phyloP scores from a whole-genome alignment of 1,140 invertebrate genomes.

The Habropoda laboriosa region DNA sequence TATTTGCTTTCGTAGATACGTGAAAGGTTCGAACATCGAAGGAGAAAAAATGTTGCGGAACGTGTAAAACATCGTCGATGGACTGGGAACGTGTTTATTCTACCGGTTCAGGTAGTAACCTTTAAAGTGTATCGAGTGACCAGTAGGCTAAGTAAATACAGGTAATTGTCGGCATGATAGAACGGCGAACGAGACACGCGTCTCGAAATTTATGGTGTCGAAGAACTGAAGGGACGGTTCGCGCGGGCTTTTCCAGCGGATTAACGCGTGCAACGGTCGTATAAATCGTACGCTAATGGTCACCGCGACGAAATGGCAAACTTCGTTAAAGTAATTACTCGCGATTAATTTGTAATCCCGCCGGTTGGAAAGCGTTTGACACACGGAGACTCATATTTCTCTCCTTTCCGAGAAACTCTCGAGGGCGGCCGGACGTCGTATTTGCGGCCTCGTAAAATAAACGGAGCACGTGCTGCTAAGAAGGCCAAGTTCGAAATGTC shows the following conservation, averaged over 20 bases:
- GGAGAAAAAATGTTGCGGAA: not conserved
- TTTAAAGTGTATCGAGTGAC: not conserved
- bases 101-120: too few relatives aligned
- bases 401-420: slow-evolving; percentile 59
- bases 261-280: not conserved
- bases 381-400: slow-evolving; percentile 56
- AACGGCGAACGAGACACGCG: not conserved
- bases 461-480: slow-evolving; percentile 63
- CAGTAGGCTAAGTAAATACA: not conserved
- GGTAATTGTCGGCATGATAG: not conserved
- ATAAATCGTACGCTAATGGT: slow-evolving; percentile 1
- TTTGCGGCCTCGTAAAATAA: slow-evolving; percentile 67
- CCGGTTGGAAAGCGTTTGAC: slow-evolving; percentile 27
- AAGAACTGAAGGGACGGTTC: not conserved
- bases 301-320: not conserved
- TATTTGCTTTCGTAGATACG: not conserved
- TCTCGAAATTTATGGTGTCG: not conserved
- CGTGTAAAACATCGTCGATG: not conserved
- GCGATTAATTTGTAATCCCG: slow-evolving; percentile 30
- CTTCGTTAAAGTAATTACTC: slow-evolving; percentile 1
- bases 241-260: not conserved
- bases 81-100: not conserved
- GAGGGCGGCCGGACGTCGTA: slow-evolving; percentile 51
- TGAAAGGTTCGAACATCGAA: not conserved
- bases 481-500: slow-evolving; percentile 66